A percentile compares a stretch with the other conserved stretches of the same genome.
Conservation (phyloP, 2,888 invertebrate species). For the Amphipyra berbera region DNA sequence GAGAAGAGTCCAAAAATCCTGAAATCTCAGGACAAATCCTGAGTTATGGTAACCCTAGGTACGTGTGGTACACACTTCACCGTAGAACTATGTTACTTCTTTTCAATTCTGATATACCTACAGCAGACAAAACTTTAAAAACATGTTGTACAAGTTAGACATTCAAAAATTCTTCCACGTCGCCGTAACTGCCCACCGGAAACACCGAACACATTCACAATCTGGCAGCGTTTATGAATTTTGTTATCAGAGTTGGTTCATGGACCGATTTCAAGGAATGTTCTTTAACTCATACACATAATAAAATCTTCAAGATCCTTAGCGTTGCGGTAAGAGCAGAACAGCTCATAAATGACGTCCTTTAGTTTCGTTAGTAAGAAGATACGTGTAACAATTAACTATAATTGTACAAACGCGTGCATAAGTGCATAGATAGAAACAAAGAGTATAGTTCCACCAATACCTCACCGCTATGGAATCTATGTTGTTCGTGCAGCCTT, state of each 20-base stretch:
- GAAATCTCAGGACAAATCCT: no score
- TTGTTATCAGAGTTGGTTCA: conserved; percentile 27
- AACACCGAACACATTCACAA: conserved; percentile 40
- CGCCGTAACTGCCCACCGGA: conserved; percentile 16
- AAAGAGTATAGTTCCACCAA: conserved; percentile 27
- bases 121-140: no score
- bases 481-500: conserved; percentile 66
- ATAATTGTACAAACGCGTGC: not conserved
- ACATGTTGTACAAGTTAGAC: no score
- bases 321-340: no score
- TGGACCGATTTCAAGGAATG: conserved; percentile 19
- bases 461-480: conserved; percentile 46
- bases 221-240: conserved; percentile 37
- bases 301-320: not conserved
- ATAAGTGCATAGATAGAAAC: not conserved
- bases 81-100: no score
- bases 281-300: not conserved
- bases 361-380: not conserved
- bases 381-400: conserved; percentile 2
- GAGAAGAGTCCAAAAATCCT: no score
- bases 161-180: conserved; percentile 32
- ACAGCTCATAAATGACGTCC: no score
- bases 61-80: no score
- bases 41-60: no score
- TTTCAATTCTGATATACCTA: no score